These are phyloP conservation scores for Carassius carassius DNA, from an alignment of 2,113 vertebrate genomes.

Conservation along the genomic window DNA sequence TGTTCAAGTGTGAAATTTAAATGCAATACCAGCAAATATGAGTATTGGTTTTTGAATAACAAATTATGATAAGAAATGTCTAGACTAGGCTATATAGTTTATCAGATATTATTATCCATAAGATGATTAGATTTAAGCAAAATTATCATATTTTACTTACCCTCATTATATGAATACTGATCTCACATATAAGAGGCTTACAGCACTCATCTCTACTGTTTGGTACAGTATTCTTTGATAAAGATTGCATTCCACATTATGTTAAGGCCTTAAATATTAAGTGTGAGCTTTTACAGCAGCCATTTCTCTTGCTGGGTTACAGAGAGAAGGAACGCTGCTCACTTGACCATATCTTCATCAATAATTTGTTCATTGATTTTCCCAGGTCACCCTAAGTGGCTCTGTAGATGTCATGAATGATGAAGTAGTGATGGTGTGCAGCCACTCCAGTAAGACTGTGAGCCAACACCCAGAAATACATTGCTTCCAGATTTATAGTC, in stretches of 20 bases:
- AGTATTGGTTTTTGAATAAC: background rate
- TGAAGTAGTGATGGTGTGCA: constrained; percentile 37
- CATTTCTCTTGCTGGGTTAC: background rate
- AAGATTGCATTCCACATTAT: background rate
- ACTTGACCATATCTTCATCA: constrained; percentile 45
- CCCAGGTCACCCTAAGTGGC: constrained; percentile 49
- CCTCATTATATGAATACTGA: background rate
- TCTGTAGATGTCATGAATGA: constrained; percentile 48
- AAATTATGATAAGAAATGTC: background rate
- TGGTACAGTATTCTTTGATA: background rate
- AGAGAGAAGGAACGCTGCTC: constrained; percentile 20
- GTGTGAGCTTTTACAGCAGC: constrained; percentile 17
- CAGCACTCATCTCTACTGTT: background rate
- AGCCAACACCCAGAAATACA: constrained; percentile 24
- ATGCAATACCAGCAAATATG: background rate
- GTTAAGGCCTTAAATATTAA: constrained; percentile 24
- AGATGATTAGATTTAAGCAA: background rate
- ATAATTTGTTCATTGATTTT: constrained; percentile 51
- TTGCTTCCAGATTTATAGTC: constrained; percentile 23
- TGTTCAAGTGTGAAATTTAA: background rate
- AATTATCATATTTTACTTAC: background rate
- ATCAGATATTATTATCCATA: constrained; percentile 3
- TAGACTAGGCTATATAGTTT: background rate
- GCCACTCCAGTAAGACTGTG: constrained; percentile 14
- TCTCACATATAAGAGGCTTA: background rate